Conservation (phyloP, 2,888 invertebrate genomes). For the Lissocephala sabroskyi region DNA sequence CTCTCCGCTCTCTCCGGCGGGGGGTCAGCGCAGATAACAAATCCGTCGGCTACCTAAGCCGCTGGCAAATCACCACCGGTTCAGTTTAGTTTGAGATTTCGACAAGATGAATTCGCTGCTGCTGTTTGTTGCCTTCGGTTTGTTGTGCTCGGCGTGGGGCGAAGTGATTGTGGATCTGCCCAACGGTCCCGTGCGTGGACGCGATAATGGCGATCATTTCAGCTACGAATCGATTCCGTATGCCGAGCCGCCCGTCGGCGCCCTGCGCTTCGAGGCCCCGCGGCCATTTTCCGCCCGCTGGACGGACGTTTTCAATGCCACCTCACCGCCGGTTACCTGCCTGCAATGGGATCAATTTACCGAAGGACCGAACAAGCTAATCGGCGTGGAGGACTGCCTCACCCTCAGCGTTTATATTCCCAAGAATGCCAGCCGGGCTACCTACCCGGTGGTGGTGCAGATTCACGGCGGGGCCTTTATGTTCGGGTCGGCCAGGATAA, state of each 20-base stretch:
- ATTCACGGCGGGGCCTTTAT: conserved; percentile 83
- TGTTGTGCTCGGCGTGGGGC: too few species aligned
- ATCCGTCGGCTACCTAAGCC: too few species aligned
- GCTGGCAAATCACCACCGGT: not conserved
- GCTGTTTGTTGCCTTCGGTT: too few species aligned
- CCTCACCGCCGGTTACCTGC: conserved; percentile 75
- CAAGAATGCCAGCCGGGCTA: conserved; percentile 17
- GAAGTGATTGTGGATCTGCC: conserved; percentile 42
- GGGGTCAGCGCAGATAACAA: conserved; percentile 5
- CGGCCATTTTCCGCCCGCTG: conserved; percentile 42
- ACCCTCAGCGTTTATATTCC: conserved; percentile 79
- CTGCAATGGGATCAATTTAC: conserved; percentile 77
- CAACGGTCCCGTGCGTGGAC: conserved; percentile 57
- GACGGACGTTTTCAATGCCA: conserved; percentile 73
- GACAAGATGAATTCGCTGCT: conserved; percentile 12
- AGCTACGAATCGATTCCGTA: conserved; percentile 80
- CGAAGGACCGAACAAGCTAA: conserved; percentile 38
- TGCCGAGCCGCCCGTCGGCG: conserved; percentile 78
- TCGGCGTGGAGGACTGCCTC: conserved; percentile 80
- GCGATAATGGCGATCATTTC: conserved; percentile 69
- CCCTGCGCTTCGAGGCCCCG: conserved; percentile 75
- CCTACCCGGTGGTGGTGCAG: conserved; percentile 78
- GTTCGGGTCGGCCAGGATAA: conserved; percentile 75
- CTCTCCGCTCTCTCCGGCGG: too few species aligned
- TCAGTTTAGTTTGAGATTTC: not conserved